Evolutionary conservation across 2,113 vertebrate species (phyloP).

Genomic region (Boleophthalmus pectinirostris): DNA sequence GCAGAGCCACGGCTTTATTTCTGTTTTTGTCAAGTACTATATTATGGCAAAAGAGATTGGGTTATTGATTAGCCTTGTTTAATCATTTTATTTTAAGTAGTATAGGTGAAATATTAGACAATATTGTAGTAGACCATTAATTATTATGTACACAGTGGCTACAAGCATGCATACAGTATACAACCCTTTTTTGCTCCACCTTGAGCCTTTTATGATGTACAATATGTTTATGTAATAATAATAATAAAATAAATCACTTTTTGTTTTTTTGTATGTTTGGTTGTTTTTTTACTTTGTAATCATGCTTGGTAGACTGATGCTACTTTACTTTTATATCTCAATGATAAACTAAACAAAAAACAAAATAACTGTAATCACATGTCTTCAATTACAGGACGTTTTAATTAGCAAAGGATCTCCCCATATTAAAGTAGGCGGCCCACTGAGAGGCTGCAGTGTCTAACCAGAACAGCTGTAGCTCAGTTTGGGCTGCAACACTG

Average conservation of each 20-base stretch:
- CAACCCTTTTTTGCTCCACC: too few species aligned
- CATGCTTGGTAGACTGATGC: too few species aligned
- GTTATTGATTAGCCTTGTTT: not conserved
- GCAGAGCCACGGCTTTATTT: not conserved
- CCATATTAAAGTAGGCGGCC: not conserved
- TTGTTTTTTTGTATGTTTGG: not conserved
- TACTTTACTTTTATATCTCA: too few species aligned
- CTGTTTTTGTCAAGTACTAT: not conserved
- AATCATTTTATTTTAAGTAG: not conserved
- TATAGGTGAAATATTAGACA: not conserved
- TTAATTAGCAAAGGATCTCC: not conserved
- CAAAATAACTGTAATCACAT: not conserved
- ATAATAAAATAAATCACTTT: not conserved
- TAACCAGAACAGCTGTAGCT: conserved; percentile 3
- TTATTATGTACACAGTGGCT: too few species aligned
- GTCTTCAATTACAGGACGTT: not conserved
- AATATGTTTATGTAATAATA: too few species aligned
- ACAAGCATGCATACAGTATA: too few species aligned
- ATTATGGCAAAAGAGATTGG: not conserved
- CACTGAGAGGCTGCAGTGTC: not conserved
- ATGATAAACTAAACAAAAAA: not conserved
- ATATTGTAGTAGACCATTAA: too few species aligned
- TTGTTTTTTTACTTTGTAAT: too few species aligned
- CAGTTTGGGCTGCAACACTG: conserved; percentile 14
- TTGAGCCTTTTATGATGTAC: too few species aligned